Conservation (phyloP, 1,140 invertebrate species). For the Pseudomyrmex pallidus region DNA sequence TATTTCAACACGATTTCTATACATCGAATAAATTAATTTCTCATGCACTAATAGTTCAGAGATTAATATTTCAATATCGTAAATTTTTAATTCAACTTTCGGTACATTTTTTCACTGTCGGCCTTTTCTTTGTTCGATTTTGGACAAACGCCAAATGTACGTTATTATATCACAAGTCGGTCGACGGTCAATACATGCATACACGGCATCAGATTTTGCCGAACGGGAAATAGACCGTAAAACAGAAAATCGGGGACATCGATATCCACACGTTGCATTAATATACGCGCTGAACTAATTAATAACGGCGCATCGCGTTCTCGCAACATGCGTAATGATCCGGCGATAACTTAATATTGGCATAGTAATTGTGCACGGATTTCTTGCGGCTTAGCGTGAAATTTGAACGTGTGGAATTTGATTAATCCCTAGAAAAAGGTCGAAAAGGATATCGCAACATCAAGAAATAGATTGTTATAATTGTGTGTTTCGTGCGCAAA, state of each 20-base stretch:
- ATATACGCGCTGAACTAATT: slow-evolving; percentile 21
- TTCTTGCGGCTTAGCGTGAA: slow-evolving; percentile 11
- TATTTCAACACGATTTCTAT: neutral
- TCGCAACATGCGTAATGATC: slow-evolving; percentile 29
- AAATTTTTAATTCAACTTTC: slow-evolving; percentile 35
- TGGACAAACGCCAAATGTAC: slow-evolving; percentile 15
- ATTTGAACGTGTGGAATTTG: slow-evolving; percentile 6
- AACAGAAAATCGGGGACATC: neutral
- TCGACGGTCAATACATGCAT: neutral
- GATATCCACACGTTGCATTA: neutral
- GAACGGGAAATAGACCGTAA: slow-evolving; percentile 3
- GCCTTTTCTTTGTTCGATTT: slow-evolving; percentile 3
- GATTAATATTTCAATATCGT: slow-evolving; percentile 23
- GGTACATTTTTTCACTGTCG: neutral
- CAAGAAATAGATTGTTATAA: too few species aligned
- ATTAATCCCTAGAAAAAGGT: neutral
- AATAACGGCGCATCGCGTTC: slow-evolving; percentile 26
- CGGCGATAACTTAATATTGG: slow-evolving; percentile 34
- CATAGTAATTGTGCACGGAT: slow-evolving; percentile 5
- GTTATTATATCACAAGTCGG: neutral
- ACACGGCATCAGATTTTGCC: slow-evolving; percentile 20
- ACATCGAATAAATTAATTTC: neutral
- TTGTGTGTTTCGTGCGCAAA: too few species aligned
- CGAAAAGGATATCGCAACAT: too few species aligned
- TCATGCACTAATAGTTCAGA: neutral